These are phyloP conservation scores for Drosophila santomea DNA, from an alignment of 1,140 invertebrate genomes.

Conservation along the genomic window DNA sequence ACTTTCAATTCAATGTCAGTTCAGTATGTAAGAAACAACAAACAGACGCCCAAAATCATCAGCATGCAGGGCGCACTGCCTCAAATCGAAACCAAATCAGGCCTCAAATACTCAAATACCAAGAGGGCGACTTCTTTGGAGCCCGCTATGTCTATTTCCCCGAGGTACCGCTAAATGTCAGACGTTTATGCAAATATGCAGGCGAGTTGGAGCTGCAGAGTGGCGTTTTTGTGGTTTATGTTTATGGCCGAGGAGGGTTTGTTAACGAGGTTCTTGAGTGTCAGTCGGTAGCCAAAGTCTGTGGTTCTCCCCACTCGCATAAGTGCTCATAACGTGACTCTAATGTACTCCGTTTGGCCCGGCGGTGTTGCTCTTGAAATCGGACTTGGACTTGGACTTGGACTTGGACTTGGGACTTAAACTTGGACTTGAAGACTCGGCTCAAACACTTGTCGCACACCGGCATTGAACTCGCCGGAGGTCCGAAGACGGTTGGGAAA, in stretches of 20 bases:
- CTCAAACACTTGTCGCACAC: constrained; percentile 62
- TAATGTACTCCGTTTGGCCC: constrained; percentile 48
- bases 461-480: constrained; percentile 58
- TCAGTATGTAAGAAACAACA: constrained; percentile 2
- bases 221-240: constrained; percentile 24
- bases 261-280: constrained; percentile 60
- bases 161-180: constrained; percentile 71
- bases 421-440: constrained; percentile 24
- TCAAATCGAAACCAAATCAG: constrained; percentile 75
- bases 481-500: constrained; percentile 45
- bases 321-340: constrained; percentile 79
- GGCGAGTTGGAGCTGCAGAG: constrained; percentile 11
- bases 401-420: constrained; percentile 17
- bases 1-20: constrained; percentile 82
- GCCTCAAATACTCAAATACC: constrained; percentile 41
- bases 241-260: constrained; percentile 47
- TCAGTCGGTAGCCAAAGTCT: constrained; percentile 25
- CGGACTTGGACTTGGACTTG: constrained; percentile 26
- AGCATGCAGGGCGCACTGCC: constrained; percentile 58
- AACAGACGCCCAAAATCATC: constrained; percentile 37
- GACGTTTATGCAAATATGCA: constrained; percentile 74
- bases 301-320: constrained; percentile 39
- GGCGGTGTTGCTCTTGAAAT: constrained; percentile 29
- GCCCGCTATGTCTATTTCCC: constrained; percentile 7
- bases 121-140: constrained; percentile 46